Percentiles rank a stretch among this genome's conserved stretches.
phyloP scores from a whole-genome alignment of 2,113 vertebrate genomes.

The Clarias batrachus region DNA sequence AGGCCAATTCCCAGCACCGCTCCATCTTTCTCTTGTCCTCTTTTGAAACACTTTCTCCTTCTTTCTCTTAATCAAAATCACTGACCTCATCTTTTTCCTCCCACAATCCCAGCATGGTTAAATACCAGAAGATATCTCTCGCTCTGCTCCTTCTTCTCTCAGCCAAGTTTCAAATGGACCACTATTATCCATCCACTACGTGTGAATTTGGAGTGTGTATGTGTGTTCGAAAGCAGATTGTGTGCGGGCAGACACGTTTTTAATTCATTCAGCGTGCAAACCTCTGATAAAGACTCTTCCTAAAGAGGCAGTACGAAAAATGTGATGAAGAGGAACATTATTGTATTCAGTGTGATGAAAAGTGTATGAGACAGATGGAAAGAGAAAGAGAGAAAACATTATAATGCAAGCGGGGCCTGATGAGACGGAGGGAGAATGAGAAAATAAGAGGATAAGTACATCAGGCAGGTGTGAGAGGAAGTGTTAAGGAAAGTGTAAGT shows the following conservation, averaged over 20 bases:
- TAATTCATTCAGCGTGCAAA: constrained; percentile 5
- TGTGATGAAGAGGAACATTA: not conserved
- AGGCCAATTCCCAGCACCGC: constrained; percentile 51
- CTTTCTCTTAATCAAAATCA: constrained; percentile 4
- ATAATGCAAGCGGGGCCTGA: constrained; percentile 11
- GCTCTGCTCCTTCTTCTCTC: constrained; percentile 16
- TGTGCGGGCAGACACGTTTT: not conserved
- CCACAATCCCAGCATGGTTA: constrained; percentile 22
- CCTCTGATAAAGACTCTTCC: constrained; percentile 16
- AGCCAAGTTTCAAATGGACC: constrained; percentile 7
- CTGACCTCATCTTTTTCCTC: constrained; percentile 31
- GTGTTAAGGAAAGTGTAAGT: not conserved
- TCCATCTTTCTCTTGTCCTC: constrained; percentile 23
- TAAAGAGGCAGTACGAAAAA: not conserved
- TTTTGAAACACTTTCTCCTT: constrained; percentile 16
- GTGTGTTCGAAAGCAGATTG: not conserved
- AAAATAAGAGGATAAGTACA: constrained; percentile 26
- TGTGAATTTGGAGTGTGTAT: constrained; percentile 27
- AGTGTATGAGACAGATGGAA: constrained; percentile 3
- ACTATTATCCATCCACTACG: constrained; percentile 37
- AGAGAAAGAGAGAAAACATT: constrained; percentile 22
- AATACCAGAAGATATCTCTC: constrained; percentile 36
- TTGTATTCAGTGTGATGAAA: constrained; percentile 1
- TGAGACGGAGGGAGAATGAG: constrained; percentile 10
- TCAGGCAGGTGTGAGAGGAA: constrained; percentile 27